A percentile compares a stretch with the other conserved stretches of the same genome.
These are phyloP conservation scores for Lateolabrax maculatus DNA, from an alignment of 2,797 vertebrate species.

Conservation along the genomic window DNA sequence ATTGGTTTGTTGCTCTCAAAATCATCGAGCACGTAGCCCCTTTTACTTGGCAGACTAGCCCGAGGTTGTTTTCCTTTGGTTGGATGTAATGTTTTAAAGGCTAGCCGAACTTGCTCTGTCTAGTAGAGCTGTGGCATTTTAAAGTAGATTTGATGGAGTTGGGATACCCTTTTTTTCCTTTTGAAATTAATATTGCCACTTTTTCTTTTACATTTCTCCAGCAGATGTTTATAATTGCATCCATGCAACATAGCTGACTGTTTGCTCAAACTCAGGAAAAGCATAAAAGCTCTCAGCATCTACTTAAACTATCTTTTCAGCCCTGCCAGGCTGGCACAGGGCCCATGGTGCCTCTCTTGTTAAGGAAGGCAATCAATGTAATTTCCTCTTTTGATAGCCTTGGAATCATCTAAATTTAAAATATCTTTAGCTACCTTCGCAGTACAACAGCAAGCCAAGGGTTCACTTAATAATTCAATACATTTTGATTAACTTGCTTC, in stretches of 20 bases:
- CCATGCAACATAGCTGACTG: conserved; percentile 23
- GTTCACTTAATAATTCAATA: conserved; percentile 59
- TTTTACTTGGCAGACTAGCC: conserved; percentile 60
- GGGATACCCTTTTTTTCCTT: not conserved
- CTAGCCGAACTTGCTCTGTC: conserved; percentile 22
- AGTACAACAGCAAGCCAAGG: conserved; percentile 24
- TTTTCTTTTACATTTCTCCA: conserved; percentile 33
- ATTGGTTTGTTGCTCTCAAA: conserved; percentile 58
- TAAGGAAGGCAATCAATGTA: conserved; percentile 35
- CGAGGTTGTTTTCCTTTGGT: conserved; percentile 52
- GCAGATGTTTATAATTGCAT: conserved; percentile 37
- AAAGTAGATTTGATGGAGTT: conserved; percentile 31
- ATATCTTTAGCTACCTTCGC: conserved; percentile 15
- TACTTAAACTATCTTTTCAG: conserved; percentile 36
- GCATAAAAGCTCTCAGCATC: conserved; percentile 33
- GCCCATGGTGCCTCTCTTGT: conserved; percentile 18
- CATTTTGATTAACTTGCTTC: conserved; percentile 55
- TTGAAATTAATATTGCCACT: conserved; percentile 30
- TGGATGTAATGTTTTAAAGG: conserved; percentile 51
- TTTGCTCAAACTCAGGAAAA: conserved; percentile 46
- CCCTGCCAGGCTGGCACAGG: conserved; percentile 6
- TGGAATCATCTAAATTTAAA: conserved; percentile 38
- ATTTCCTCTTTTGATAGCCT: conserved; percentile 46
- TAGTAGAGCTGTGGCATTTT: conserved; percentile 47
- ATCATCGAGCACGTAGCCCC: conserved; percentile 35